Percentiles rank a stretch among this genome's conserved stretches.
Evolutionary conservation across 1,140 invertebrate genomes (phyloP).

Genomic region (Cydia fagiglandana): DNA sequence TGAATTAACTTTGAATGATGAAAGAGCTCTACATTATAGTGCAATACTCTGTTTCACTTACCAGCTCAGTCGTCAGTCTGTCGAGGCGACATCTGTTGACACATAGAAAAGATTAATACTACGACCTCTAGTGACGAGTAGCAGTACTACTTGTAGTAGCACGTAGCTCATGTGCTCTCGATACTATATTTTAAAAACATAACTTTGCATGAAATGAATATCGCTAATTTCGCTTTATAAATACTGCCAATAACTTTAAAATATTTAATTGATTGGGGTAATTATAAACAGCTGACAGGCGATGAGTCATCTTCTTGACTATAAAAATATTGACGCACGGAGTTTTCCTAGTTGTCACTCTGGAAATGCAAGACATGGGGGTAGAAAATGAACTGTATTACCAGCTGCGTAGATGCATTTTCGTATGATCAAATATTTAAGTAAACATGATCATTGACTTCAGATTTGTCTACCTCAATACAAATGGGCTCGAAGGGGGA

Average conservation of each 20-base stretch:
- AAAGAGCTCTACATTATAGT: no score
- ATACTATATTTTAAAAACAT: not conserved
- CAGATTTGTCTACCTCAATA: not conserved
- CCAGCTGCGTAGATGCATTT: not conserved
- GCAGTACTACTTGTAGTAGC: slow-evolving; percentile 25
- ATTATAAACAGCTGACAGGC: slow-evolving; percentile 26
- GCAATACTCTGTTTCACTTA: not conserved
- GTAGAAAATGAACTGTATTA: not conserved
- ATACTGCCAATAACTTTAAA: not conserved
- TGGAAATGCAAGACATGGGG: not conserved
- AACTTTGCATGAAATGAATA: not conserved
- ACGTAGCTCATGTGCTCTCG: slow-evolving; percentile 14
- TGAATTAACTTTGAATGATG: no score
- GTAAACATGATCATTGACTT: not conserved
- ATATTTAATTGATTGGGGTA: slow-evolving; percentile 1
- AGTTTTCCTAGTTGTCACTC: not conserved
- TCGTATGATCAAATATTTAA: not conserved
- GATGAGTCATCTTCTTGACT: not conserved
- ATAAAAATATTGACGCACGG: not conserved
- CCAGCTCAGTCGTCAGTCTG: not conserved
- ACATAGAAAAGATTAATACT: not conserved
- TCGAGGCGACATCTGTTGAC: slow-evolving; percentile 13
- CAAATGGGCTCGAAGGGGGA: not conserved
- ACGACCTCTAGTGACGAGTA: slow-evolving; percentile 42
- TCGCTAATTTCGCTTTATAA: not conserved